Percentiles rank a stretch among this genome's conserved stretches.
Evolutionary conservation across 1,140 invertebrate species (phyloP).

Genomic region (Telenomus remus): DNA sequence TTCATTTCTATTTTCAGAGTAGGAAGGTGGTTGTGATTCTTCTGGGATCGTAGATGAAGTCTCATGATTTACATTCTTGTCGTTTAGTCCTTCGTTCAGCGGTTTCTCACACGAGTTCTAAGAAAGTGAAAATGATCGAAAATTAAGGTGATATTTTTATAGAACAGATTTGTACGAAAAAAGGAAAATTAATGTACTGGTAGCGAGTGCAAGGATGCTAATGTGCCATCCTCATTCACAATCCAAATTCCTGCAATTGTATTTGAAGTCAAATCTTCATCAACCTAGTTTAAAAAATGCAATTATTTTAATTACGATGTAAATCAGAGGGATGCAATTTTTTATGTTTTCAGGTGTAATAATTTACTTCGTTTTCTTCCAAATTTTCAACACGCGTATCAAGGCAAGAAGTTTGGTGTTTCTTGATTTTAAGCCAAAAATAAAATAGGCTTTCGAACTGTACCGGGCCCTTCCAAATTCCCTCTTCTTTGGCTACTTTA

Average conservation of each 20-base stretch:
- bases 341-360: not conserved
- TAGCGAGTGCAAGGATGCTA: not conserved
- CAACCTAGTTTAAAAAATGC: not conserved
- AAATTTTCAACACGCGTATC: not conserved
- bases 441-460: not conserved
- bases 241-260: not conserved
- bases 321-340: not conserved
- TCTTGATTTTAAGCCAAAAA: not conserved
- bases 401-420: not conserved
- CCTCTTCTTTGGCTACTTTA: not conserved
- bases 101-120: not conserved
- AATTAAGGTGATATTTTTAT: not conserved
- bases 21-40: not conserved
- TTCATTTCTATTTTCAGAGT: not conserved
- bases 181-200: not conserved
- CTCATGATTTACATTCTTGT: not conserved
- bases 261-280: not conserved
- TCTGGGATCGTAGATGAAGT: not conserved
- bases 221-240: not conserved
- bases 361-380: not conserved
- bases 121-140: not conserved
- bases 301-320: not conserved
- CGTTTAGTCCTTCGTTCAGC: not conserved
- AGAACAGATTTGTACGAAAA: not conserved
- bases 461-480: not conserved